Base-by-base conservation (phyloP, 2,888 invertebrate genomes). In the Clunio marinus region DNA sequence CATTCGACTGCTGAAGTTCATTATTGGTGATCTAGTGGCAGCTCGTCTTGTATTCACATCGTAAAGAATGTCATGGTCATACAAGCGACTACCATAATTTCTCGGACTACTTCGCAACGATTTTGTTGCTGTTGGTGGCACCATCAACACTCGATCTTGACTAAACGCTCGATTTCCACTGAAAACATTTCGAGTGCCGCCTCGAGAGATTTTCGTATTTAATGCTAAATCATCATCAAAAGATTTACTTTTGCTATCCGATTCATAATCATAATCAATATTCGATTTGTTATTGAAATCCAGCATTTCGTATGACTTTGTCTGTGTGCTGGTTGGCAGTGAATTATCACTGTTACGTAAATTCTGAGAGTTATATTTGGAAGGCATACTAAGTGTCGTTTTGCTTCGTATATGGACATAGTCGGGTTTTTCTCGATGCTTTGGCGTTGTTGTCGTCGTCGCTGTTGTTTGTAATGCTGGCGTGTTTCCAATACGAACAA, bases 21-120 rank as follows among this genome's bases (percentile, higher is more conserved):
- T 78, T 5, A 78, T 77, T 25, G 77, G 77, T 70, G 76, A 76
- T 45, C 76, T 73, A 70, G 75, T 74, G 35, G 77, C 76, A 70
- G 76, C 75, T 5, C 79, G 74, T 4, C 57, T 15, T 45, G 45
- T 5, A 13, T 8, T n/a, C 73, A 78, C 75, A 62, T 79, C 79
- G 70, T 78, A 79, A 32, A 78, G 77, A 8, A 79, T 71, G 69
- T 79, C 79, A 69, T 78, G 78, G 71, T 79, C 79, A 69, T 78
- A 78, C 2, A 78, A 72, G 1, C 79, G 74, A 0, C 77, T 78
- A 20, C 78, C 79, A 67, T 79, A 78, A 70, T 75, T 77, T 69
- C 76, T 77, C 2, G 78, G 78, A 68, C 78, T 78, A 0, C 76
- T 76, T 55, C 75, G 75, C 13, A 75, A 75, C 15, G 71, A 68